Evolutionary conservation across 2,113 vertebrate species (phyloP), one percentile per base, ranked within the genome.

Genomic region (Brevimyrus niger): DNA sequence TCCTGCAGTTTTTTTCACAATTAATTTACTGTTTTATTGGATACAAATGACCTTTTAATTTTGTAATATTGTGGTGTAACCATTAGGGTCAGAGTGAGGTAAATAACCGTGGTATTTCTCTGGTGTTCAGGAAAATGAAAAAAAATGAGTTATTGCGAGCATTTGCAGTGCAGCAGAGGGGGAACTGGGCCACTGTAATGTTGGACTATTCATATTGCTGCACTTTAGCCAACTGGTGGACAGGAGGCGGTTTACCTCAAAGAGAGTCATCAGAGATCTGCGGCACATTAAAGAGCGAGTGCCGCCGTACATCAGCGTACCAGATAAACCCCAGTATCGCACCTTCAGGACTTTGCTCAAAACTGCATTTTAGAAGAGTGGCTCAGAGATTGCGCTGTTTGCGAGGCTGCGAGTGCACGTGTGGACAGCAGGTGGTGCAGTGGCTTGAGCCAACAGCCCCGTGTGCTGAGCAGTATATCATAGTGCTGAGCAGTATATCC

Each of bases 21-120:
- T 93, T 93, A 92, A 92, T 93, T 85, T 86, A 90, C 89, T 11
- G 11, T 89, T 89, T 89, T 87, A 84, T 90, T 91, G 84, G 87
- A 91, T 90, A 80, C 88, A 92, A 93, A 92, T 91, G 85, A 89
- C 76, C 85, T 88, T 53, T 42, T 44, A 87, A 92, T 91, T 90
- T 80, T 90, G 86, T 38, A 86, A 87, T 89, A 89, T n/a, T 76
- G n/a, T 53, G 88, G 35, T 55, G 50, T 48, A 83, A 51, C 47
- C 31, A 61, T 61, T 85, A 61, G 38, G 51, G 50, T 51, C 76
- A 55, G 51, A 27, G 51, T 44, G 44, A 84, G 53, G 51, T 85
- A 80, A 61, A 61, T 42, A 80, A 35, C 48, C 2, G 11, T 17
- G 48, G 42, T 27, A 80, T 80, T 53, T 88, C 46, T 88, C 48